Conservation (phyloP, 2,888 invertebrate species). For the Parnassius smintheus region DNA sequence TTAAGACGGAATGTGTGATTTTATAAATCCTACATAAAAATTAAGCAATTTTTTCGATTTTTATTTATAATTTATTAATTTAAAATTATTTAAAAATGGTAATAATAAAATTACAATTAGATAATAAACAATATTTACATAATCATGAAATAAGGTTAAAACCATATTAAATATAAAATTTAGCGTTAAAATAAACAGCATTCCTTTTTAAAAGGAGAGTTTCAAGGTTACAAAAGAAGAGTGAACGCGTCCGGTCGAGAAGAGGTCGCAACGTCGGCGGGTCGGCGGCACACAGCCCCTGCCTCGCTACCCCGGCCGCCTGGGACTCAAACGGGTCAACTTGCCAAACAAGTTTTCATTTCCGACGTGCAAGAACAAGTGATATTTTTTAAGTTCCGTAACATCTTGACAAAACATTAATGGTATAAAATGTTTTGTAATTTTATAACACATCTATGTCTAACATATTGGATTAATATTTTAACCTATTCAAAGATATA, state of each 20-base stretch:
- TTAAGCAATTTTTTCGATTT: no score
- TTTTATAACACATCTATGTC: constrained; percentile 11
- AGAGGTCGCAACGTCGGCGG: constrained; percentile 61
- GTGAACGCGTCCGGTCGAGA: constrained; percentile 64
- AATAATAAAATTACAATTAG: no score
- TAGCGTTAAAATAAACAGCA: not conserved
- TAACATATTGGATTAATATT: not conserved
- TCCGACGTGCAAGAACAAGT: constrained; percentile 46
- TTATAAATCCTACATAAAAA: no score
- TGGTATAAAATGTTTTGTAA: constrained; percentile 21
- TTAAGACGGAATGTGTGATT: no score
- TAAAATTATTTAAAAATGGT: no score
- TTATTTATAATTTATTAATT: no score
- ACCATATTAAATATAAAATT: no score
- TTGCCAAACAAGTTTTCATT: constrained; percentile 59
- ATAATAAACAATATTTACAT: no score
- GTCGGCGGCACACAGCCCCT: constrained; percentile 44
- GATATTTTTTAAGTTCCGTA: constrained; percentile 27
- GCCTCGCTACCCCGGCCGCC: constrained; percentile 49
- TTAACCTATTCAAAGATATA: no score
- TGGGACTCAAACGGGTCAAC: constrained; percentile 45
- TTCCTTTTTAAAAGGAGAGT: constrained; percentile 32
- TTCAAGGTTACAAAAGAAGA: constrained; percentile 65
- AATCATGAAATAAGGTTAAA: no score
- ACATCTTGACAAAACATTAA: constrained; percentile 15